These are phyloP conservation scores for Cydia strobilella DNA, from an alignment of 1,140 invertebrate genomes.

Conservation along the genomic window DNA sequence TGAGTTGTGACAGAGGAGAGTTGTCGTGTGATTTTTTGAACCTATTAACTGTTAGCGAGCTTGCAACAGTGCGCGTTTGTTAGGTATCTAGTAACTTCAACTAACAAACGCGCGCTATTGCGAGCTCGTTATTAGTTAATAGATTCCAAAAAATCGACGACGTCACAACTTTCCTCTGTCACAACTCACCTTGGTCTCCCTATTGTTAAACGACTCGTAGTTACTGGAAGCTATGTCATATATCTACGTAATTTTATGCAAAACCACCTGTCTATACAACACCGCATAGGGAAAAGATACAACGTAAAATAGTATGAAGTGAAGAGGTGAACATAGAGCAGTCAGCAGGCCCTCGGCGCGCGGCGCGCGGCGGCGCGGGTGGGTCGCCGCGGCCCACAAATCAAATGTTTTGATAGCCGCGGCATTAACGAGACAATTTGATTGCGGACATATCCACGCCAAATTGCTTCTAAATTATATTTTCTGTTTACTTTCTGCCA, in stretches of 20 bases:
- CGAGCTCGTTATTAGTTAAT: too few relatives aligned
- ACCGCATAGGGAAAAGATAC: not conserved
- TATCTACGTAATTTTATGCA: not conserved
- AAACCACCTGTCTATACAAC: not conserved
- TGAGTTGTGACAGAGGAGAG: too few relatives aligned
- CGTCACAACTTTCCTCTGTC: too few relatives aligned
- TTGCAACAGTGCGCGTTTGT: too few relatives aligned
- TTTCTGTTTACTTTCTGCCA: slow-evolving; percentile 78
- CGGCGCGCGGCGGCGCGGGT: not conserved
- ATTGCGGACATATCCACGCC: slow-evolving; percentile 78
- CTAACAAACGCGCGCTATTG: too few relatives aligned
- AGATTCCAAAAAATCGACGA: too few relatives aligned
- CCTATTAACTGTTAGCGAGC: too few relatives aligned
- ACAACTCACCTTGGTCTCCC: too few relatives aligned
- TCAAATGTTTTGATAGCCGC: slow-evolving; percentile 79
- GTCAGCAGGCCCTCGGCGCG: slow-evolving; percentile 1
- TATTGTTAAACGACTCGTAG: too few relatives aligned
- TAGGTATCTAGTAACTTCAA: too few relatives aligned
- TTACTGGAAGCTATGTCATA: not conserved
- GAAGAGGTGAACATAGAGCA: not conserved
- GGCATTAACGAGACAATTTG: slow-evolving; percentile 80
- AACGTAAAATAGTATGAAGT: slow-evolving; percentile 1
- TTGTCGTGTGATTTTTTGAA: too few relatives aligned
- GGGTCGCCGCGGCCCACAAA: slow-evolving; percentile 71
- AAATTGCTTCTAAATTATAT: slow-evolving; percentile 80